Percentiles rank a stretch among this genome's conserved stretches.
Conservation (phyloP, 2,888 invertebrate genomes). For the Nomada ferruginata region DNA sequence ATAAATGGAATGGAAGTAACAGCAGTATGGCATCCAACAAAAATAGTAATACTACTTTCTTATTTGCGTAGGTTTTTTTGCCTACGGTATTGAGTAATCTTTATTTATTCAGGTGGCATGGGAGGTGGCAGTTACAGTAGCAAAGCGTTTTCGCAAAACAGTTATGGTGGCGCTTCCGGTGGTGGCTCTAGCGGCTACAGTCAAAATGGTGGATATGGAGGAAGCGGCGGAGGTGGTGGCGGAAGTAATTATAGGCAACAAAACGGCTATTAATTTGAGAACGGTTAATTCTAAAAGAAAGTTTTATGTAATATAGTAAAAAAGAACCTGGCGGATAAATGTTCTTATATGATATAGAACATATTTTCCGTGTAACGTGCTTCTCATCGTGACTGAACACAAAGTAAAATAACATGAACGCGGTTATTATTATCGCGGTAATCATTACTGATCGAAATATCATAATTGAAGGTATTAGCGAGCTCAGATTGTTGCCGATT, state of each 20-base stretch:
- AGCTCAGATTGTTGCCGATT: slow-evolving; percentile 19
- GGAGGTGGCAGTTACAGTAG: slow-evolving; percentile 73
- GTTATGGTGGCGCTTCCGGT: slow-evolving; percentile 69
- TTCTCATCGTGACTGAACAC: slow-evolving; percentile 44
- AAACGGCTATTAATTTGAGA: slow-evolving; percentile 78
- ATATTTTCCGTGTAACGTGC: slow-evolving; percentile 49
- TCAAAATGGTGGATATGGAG: slow-evolving; percentile 78
- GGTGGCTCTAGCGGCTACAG: slow-evolving; percentile 70
- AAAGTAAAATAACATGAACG: slow-evolving; percentile 31
- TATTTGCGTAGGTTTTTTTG: background rate
- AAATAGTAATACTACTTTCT: slow-evolving; percentile 20
- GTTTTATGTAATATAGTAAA: slow-evolving; percentile 63
- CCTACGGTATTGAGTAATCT: background rate
- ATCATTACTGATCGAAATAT: background rate
- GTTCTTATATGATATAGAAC: slow-evolving; percentile 23
- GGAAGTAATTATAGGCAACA: slow-evolving; percentile 76
- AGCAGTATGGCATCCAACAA: slow-evolving; percentile 66
- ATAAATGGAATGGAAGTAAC: slow-evolving; percentile 77
- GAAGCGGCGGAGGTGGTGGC: slow-evolving; percentile 64
- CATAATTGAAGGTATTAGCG: slow-evolving; percentile 25
- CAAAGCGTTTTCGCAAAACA: slow-evolving; percentile 78
- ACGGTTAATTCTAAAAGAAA: slow-evolving; percentile 38
- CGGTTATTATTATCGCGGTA: slow-evolving; percentile 16
- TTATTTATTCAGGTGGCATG: slow-evolving; percentile 64
- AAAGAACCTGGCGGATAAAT: slow-evolving; percentile 30